Percentiles rank a stretch among this genome's conserved stretches.
Evolutionary conservation across 2,797 vertebrate species (phyloP).

Genomic region (Sebastes jordani): DNA sequence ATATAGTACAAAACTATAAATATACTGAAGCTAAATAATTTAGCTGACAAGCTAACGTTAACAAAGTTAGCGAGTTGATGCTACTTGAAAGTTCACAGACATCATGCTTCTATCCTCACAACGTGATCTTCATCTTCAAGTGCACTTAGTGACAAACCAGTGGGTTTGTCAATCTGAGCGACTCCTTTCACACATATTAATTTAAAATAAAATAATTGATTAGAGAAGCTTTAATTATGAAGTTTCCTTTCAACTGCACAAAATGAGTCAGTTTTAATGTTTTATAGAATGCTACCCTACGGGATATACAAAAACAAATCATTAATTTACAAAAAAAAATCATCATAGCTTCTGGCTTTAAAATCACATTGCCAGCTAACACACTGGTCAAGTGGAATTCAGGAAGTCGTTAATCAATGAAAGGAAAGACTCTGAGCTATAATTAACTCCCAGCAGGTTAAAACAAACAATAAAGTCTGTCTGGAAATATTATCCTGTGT

Average conservation of each 20-base stretch:
- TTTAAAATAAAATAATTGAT: not conserved
- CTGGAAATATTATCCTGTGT: constrained; percentile 21
- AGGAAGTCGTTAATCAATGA: not conserved
- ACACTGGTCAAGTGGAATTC: not conserved
- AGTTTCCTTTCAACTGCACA: not conserved
- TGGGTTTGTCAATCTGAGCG: not conserved
- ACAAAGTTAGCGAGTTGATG: not conserved
- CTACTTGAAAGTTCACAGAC: not conserved
- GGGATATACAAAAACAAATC: not conserved
- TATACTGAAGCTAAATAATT: not conserved
- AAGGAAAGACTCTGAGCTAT: not conserved
- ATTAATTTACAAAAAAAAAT: not conserved
- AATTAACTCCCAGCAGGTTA: not conserved
- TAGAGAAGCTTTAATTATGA: not conserved
- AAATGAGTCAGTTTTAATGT: not conserved
- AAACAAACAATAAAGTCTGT: constrained; percentile 11
- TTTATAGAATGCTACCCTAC: not conserved
- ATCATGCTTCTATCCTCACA: not conserved
- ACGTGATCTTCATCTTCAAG: not conserved
- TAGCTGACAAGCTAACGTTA: not conserved
- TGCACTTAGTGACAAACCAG: not conserved
- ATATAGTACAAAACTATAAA: not conserved
- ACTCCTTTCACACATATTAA: not conserved
- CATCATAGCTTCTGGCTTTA: not conserved
- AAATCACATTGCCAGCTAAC: not conserved